A percentile compares a stretch with the other conserved stretches of the same genome.
These are phyloP conservation scores for Drosophila auraria DNA, from an alignment of 1,140 invertebrate species.

Conservation along the genomic window DNA sequence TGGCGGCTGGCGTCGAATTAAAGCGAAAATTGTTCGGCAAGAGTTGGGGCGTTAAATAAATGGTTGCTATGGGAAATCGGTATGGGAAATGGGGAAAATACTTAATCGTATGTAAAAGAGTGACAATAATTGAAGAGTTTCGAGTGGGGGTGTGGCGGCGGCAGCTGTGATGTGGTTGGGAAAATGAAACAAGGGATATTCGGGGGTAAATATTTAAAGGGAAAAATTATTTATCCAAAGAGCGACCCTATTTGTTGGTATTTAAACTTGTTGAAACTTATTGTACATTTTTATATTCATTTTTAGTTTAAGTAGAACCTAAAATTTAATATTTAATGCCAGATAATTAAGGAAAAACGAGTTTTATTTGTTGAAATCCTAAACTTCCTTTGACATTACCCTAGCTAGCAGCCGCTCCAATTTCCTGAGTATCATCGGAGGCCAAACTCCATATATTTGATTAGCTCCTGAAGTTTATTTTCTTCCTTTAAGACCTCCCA, in stretches of 20 bases:
- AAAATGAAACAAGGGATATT: neutral
- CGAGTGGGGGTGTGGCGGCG: neutral
- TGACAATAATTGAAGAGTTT: constrained; percentile 20
- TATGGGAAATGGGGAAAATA: constrained; percentile 27
- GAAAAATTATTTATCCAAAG: neutral
- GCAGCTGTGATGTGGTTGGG: neutral
- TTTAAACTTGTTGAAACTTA: too few species aligned
- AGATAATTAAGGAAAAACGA: too few species aligned
- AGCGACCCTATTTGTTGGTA: too few species aligned
- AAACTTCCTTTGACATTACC: neutral
- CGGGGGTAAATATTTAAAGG: neutral
- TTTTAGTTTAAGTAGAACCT: too few species aligned
- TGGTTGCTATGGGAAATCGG: constrained; percentile 42
- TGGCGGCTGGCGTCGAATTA: constrained; percentile 22
- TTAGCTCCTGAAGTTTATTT: constrained; percentile 12
- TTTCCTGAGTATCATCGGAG: too few species aligned
- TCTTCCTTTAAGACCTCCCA: too few species aligned
- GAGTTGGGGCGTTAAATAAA: constrained; percentile 36
- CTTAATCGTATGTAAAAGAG: constrained; percentile 41
- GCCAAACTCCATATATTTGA: constrained; percentile 8
- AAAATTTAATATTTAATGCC: too few species aligned
- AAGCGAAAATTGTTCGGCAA: constrained; percentile 27
- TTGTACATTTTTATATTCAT: too few species aligned
- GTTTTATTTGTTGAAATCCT: neutral
- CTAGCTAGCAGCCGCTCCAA: neutral